Evolutionary conservation across 2,797 vertebrate species (phyloP).

Genomic region (Sebastes diaconus): DNA sequence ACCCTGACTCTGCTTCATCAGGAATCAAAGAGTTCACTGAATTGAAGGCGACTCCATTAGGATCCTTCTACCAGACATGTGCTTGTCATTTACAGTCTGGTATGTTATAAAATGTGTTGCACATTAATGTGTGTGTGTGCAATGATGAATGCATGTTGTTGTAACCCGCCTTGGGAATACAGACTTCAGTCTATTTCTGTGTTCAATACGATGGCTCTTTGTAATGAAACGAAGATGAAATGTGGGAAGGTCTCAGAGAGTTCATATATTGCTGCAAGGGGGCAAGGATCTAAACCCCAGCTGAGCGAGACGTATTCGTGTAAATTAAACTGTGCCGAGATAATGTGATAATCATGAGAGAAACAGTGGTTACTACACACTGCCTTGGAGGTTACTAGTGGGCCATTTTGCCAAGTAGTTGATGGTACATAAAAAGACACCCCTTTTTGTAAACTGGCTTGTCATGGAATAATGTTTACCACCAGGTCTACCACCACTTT

Average conservation of each 20-base stretch:
- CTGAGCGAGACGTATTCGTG: conserved; percentile 15
- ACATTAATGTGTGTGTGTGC: conserved; percentile 66
- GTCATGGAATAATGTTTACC: background rate
- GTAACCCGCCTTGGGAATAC: conserved; percentile 68
- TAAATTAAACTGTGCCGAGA: background rate
- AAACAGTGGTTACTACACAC: background rate
- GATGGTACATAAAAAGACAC: background rate
- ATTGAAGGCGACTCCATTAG: conserved; percentile 56
- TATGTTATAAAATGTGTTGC: conserved; percentile 76
- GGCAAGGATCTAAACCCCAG: conserved; percentile 2
- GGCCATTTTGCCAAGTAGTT: background rate
- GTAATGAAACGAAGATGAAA: conserved; percentile 48
- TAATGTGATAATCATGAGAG: background rate
- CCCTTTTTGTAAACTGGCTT: background rate
- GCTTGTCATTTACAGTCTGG: conserved; percentile 74
- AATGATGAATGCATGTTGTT: conserved; percentile 77
- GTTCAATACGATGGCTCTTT: conserved; percentile 50
- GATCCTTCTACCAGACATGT: conserved; percentile 64
- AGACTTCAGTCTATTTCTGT: conserved; percentile 64
- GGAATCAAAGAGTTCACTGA: conserved; percentile 58
- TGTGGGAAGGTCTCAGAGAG: conserved; percentile 50
- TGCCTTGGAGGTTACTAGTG: background rate
- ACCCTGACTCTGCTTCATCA: conserved; percentile 27
- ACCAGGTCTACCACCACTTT: background rate
- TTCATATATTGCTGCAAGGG: conserved; percentile 45